Evolutionary conservation across 2,797 vertebrate species (phyloP), one percentile per base, ranked within the genome.

Genomic region (Clarias fuscus): DNA sequence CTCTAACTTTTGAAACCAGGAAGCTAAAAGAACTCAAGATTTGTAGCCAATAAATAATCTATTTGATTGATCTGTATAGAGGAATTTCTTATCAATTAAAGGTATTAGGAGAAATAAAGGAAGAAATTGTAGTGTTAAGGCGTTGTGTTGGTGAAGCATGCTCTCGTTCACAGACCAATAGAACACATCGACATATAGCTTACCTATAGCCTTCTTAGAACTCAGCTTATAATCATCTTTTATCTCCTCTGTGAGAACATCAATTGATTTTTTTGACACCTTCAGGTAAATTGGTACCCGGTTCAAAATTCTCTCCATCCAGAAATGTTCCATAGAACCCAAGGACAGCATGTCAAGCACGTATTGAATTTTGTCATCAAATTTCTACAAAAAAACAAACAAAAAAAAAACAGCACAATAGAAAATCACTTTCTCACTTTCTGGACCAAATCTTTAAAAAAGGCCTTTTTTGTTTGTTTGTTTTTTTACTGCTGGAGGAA

Each of bases 201-300:
- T 48, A 96, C 96, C 96, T 88, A 95, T 96, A 71, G 96, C 95
- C 88, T 94, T 96, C 91, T 96, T 97, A 65, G 96, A 88, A 89
- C 94, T 96, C 53, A 95, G 83, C 83, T 96, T 89, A 92, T 98
- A 97, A 88, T 97, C 96, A 27, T 97, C 95, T 90, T 93, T 95
- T 82, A 97, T 95, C 90, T 98, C 97, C 76, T 96, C 92, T 0
- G 93, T 94, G 33, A 98, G 91, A n/a, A 37, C 48, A 85, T 81
- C 79, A 53, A 96, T 90, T 37, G 91, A 91, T 48, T 91, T 71
- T 0, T 85, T 92, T 73, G 91, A 86, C 53, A 84, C 90, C 92
- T 92, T 96, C 79, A 97, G 92, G 81, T 92, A 93, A 22, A 87
- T n/a, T 5, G 97, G 96, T 8, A 98, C 92, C 90, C 94, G 91